Evolutionary conservation across 2,888 invertebrate species (phyloP).

Genomic region (Drosophila lutescens): DNA sequence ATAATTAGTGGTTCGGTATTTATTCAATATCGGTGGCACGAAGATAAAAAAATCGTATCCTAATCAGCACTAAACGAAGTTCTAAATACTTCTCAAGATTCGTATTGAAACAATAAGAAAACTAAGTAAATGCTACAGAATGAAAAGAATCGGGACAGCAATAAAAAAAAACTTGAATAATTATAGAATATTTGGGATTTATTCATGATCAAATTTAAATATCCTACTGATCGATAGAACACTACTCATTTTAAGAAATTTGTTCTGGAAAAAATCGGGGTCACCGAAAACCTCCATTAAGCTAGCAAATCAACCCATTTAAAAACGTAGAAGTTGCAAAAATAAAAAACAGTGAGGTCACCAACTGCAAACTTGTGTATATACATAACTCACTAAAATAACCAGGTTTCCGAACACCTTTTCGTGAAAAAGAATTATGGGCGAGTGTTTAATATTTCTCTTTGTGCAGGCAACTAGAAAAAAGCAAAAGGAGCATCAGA

Average conservation of each 20-base stretch:
- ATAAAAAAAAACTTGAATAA: too few relatives aligned
- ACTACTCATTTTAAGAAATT: too few relatives aligned
- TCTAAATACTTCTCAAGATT: too few relatives aligned
- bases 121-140: too few relatives aligned
- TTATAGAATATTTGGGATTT: too few relatives aligned
- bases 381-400: not conserved
- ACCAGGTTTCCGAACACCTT: not conserved
- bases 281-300: too few relatives aligned
- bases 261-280: too few relatives aligned
- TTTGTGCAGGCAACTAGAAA: conserved; percentile 9
- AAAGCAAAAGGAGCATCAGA: conserved; percentile 1
- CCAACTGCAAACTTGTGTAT: not conserved
- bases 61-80: too few relatives aligned
- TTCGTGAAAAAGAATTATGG: not conserved
- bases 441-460: not conserved
- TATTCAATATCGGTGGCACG: not conserved
- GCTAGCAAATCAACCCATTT: not conserved
- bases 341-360: not conserved
- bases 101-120: too few relatives aligned
- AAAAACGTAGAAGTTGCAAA: not conserved
- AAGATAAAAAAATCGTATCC: not conserved
- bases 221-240: too few relatives aligned
- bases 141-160: not conserved
- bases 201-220: too few relatives aligned
- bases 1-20: conserved; percentile 1